Conservation (phyloP, 2,888 invertebrate species). For the Tetranychus truncatus region DNA sequence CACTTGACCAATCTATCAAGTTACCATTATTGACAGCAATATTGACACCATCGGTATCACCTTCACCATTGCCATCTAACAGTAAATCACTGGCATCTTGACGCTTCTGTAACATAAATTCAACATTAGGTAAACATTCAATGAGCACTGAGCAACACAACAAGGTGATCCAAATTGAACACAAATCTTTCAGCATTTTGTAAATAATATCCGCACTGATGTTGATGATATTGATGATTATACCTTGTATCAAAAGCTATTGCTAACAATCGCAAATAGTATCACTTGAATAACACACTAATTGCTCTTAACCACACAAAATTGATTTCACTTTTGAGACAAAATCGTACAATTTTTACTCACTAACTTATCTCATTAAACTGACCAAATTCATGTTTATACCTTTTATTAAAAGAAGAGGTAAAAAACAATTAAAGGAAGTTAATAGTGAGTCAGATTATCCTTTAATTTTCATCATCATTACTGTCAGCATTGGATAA, state of each 20-base stretch:
- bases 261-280: not conserved
- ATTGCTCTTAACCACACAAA: not conserved
- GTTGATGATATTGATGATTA: not conserved
- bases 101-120: not conserved
- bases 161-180: not conserved
- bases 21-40: not conserved
- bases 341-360: not conserved
- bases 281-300: not conserved
- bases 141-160: not conserved
- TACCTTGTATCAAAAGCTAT: not conserved
- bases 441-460: not conserved
- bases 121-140: not conserved
- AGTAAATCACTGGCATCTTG: not conserved
- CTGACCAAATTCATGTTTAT: not conserved
- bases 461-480: not conserved
- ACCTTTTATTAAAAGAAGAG: not conserved
- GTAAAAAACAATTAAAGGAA: not conserved
- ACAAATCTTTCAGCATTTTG: not conserved
- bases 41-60: not conserved
- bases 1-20: not conserved
- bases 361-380: not conserved
- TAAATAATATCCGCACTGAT: not conserved
- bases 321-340: not conserved
- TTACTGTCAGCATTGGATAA: not conserved
- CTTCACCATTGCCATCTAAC: not conserved